phyloP scores from a whole-genome alignment of 2,888 invertebrate species.

The Sclerodermus sp. region DNA sequence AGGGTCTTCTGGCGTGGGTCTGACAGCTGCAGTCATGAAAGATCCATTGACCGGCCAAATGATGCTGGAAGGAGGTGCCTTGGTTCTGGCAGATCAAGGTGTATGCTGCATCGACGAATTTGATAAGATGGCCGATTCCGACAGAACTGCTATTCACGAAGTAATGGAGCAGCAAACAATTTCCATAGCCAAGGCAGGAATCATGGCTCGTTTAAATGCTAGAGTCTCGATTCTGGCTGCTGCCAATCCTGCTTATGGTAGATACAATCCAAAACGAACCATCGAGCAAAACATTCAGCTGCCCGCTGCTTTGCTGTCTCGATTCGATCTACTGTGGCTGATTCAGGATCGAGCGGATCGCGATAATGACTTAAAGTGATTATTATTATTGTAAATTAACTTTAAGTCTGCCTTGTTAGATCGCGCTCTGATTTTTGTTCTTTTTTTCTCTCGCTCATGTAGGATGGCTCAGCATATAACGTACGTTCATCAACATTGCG shows the following conservation, averaged over 20 bases:
- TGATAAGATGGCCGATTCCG: slow-evolving; percentile 97
- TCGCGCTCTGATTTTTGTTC: too few relatives aligned
- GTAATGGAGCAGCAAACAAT: slow-evolving; percentile 99
- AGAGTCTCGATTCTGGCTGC: slow-evolving; percentile 97
- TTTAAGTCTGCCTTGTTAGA: too few relatives aligned
- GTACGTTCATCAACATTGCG: slow-evolving; percentile 90
- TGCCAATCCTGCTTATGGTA: slow-evolving; percentile 97
- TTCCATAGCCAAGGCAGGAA: slow-evolving; percentile 98
- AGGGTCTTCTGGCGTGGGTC: slow-evolving; percentile 97
- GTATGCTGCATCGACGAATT: slow-evolving; percentile 99
- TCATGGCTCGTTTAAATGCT: slow-evolving; percentile 97
- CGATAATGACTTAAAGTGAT: slow-evolving; percentile 67
- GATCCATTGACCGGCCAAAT: slow-evolving; percentile 97
- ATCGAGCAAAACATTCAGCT: slow-evolving; percentile 97
- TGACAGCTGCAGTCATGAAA: slow-evolving; percentile 97
- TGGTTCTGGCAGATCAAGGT: slow-evolving; percentile 95
- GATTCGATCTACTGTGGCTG: slow-evolving; percentile 95
- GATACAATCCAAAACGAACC: slow-evolving; percentile 93
- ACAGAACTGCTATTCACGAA: slow-evolving; percentile 95
- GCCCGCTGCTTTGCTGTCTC: slow-evolving; percentile 93
- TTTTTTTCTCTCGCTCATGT: too few relatives aligned
- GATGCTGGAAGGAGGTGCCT: slow-evolving; percentile 94
- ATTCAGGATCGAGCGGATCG: slow-evolving; percentile 78
- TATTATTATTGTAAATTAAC: slow-evolving; percentile 2
- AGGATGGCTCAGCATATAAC: slow-evolving; percentile 95